These are phyloP conservation scores for Heliothis peltigera DNA, from an alignment of 2,888 invertebrate genomes.

Conservation along the genomic window DNA sequence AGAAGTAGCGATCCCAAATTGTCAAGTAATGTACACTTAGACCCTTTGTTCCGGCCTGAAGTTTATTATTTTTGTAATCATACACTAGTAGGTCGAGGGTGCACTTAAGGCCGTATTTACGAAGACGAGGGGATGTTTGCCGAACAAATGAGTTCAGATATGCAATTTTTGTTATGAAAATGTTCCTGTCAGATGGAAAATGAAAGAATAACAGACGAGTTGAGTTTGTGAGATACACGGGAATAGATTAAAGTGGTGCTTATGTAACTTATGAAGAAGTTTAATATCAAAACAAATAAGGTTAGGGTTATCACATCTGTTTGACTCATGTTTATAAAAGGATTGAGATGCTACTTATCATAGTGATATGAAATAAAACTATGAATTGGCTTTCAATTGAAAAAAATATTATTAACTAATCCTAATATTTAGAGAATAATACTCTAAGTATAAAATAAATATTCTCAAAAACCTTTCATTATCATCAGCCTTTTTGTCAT, in stretches of 20 bases:
- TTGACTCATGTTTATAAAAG: neutral
- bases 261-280: neutral
- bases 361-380: too few species aligned
- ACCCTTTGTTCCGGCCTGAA: constrained; percentile 12
- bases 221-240: neutral
- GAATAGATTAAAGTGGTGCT: neutral
- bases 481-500: too few species aligned
- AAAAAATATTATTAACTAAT: too few species aligned
- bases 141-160: neutral
- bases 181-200: constrained; percentile 8
- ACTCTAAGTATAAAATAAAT: too few species aligned
- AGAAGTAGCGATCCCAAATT: constrained; percentile 4
- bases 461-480: too few species aligned
- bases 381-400: too few species aligned
- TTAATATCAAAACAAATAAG: neutral
- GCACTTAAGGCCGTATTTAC: constrained; percentile 7
- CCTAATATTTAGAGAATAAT: too few species aligned
- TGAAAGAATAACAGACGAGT: constrained; percentile 20
- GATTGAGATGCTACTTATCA: too few species aligned
- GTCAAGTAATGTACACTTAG: constrained; percentile 23
- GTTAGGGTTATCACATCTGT: neutral
- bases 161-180: constrained; percentile 12
- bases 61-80: constrained; percentile 27
- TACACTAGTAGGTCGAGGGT: neutral
- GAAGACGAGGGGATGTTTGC: neutral